These are phyloP conservation scores for Drosophila tani DNA, from an alignment of 1,140 invertebrate genomes.

Conservation along the genomic window DNA sequence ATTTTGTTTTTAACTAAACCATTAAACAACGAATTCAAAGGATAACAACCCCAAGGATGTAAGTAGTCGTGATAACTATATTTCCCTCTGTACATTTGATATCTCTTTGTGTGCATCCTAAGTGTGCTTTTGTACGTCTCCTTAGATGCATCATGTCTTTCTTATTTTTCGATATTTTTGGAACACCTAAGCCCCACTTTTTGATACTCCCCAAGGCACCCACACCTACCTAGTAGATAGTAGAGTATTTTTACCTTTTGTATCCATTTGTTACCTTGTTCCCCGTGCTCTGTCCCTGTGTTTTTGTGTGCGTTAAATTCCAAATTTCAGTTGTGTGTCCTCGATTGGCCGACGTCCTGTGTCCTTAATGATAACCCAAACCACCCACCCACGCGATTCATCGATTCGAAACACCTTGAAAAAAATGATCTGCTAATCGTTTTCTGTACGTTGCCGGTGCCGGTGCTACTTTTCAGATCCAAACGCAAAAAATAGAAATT, in stretches of 20 bases:
- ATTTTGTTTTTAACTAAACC: constrained; percentile 77
- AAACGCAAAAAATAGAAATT: constrained; percentile 93
- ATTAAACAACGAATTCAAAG: constrained; percentile 59
- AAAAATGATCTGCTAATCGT: constrained; percentile 66
- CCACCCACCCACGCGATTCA: constrained; percentile 16
- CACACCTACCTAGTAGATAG: constrained; percentile 14
- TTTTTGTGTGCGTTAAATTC: constrained; percentile 49
- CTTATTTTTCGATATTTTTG: constrained; percentile 39
- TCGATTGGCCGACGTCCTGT: constrained; percentile 60
- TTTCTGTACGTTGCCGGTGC: constrained; percentile 80
- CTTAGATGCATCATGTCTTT: constrained; percentile 25
- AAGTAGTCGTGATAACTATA: constrained; percentile 71
- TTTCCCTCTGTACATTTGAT: constrained; percentile 26
- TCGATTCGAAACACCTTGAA: constrained; percentile 26
- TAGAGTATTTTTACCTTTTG: constrained; percentile 8
- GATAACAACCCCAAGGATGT: constrained; percentile 82
- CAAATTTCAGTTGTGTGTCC: constrained; percentile 54
- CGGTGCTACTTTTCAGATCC: constrained; percentile 89
- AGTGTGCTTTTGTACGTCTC: constrained; percentile 56
- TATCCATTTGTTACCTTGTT: constrained; percentile 38
- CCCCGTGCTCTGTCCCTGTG: constrained; percentile 39
- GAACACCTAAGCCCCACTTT: constrained; percentile 42
- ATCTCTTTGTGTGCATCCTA: constrained; percentile 16
- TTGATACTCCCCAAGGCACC: constrained; percentile 31
- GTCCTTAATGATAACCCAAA: constrained; percentile 38